Evolutionary conservation across 2,113 vertebrate genomes (phyloP), one percentile per base, ranked within the genome.

Genomic region (Perognathus longimembris): DNA sequence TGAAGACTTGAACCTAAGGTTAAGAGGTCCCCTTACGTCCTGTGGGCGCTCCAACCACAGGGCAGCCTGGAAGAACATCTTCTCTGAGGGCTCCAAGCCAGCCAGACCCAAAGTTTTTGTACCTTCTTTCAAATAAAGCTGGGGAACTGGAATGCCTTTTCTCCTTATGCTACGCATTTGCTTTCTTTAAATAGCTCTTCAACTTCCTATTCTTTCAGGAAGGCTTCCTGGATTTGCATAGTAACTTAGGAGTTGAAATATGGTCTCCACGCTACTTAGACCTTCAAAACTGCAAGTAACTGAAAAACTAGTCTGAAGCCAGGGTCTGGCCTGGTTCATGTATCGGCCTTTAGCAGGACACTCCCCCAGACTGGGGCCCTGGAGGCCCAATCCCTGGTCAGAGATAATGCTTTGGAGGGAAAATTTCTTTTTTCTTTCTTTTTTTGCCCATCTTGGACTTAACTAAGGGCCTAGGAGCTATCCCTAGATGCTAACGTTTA

Each of bases 181-280:
- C 42, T 76, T 28, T 42, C 77, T 67, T 91, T 76, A 73, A 89
- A 71, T 22, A 79, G 34, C 59, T 81, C 69, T 63, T 20, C 50
- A 59, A 36, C 45, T 63, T 80, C 81, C 57, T 15, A 6, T 28
- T 74, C 85, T 64, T 73, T 79, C 74, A 61, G 30, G 71, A 88
- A 88, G 69, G 0, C 57, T 81, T 76, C 54, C 40, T n/a, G 42
- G 45, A 45, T 10, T n/a, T 54, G 30, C 50, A 40, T 10, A 79
- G 18, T 3, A 28, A 40, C 32, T 36, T 38, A 42, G 76, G 34
- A 38, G 70, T 45, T 28, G 5, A 71, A 54, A 45, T 1, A 1
- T 2, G 20, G 5, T 2, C 42, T 45, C 45, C 6, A 30, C 30
- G 32, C 59, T 21, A 61, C 4, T 7, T 30, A 66, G 0, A 9